A percentile compares a stretch with the other conserved stretches of the same genome.
Evolutionary conservation across 2,113 vertebrate genomes (phyloP).

Genomic region (Smithornis capensis): DNA sequence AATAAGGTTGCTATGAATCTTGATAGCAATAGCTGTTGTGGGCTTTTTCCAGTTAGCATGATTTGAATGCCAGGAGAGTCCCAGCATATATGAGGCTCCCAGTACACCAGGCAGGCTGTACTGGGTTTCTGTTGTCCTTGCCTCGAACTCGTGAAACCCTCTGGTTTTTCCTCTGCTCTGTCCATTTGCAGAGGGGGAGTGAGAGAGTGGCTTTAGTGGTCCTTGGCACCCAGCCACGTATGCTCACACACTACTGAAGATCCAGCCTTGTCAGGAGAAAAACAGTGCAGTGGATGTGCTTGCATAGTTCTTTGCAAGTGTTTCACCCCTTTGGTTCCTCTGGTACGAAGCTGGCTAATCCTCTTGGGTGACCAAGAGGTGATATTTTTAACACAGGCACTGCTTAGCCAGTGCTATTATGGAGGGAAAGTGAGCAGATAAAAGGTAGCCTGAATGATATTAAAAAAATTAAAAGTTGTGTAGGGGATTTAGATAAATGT

Average conservation of each 20-base stretch:
- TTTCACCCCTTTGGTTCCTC: background rate
- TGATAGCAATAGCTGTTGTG: background rate
- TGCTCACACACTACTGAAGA: background rate
- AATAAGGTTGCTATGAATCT: background rate
- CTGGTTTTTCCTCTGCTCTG: too few relatives aligned
- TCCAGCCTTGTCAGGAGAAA: background rate
- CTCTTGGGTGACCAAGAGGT: background rate
- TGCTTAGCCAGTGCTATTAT: background rate
- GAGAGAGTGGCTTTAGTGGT: too few relatives aligned
- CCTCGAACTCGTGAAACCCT: too few relatives aligned
- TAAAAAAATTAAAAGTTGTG: background rate
- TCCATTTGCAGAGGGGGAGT: too few relatives aligned
- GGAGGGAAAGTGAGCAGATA: background rate
- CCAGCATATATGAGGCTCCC: background rate
- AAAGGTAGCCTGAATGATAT: slow-evolving; percentile 1
- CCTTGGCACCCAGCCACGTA: too few relatives aligned
- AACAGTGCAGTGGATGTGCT: background rate
- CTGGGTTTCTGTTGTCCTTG: too few relatives aligned
- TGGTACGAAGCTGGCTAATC: slow-evolving; percentile 1
- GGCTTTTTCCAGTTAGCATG: background rate
- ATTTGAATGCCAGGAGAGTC: background rate
- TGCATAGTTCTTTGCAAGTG: background rate
- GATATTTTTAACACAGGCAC: background rate
- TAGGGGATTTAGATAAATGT: background rate
- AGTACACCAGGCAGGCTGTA: too few relatives aligned